phyloP scores from a whole-genome alignment of 2,888 invertebrate genomes.

The Esperia sulphurella region DNA sequence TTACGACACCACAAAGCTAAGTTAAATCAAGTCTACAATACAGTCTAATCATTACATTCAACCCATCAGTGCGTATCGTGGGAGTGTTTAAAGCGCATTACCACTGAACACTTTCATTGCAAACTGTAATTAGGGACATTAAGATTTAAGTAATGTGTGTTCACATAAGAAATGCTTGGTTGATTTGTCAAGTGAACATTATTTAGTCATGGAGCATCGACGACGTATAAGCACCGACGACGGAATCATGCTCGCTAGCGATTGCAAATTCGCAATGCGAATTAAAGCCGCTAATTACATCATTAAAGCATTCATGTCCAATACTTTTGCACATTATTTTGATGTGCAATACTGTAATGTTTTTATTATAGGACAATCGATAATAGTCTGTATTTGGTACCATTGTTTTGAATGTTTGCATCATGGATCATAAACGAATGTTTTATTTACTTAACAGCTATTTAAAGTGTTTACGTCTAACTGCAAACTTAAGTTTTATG shows the following conservation, averaged over 20 bases:
- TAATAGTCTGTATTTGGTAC: too few relatives aligned
- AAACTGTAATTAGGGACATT: constrained; percentile 20
- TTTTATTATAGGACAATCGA: too few relatives aligned
- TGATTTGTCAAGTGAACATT: constrained; percentile 35
- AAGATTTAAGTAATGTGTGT: constrained; percentile 17
- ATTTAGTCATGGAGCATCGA: constrained; percentile 26
- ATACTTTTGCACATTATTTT: too few relatives aligned
- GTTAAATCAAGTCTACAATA: too few relatives aligned
- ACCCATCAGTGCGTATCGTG: too few relatives aligned
- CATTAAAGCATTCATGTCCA: constrained; percentile 24
- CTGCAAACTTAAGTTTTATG: too few relatives aligned
- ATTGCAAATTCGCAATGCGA: constrained; percentile 36
- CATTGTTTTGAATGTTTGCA: too few relatives aligned
- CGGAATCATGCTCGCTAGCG: constrained; percentile 39
- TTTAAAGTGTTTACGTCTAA: too few relatives aligned
- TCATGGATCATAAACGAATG: too few relatives aligned
- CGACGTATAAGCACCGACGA: constrained; percentile 25
- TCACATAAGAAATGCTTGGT: not conserved
- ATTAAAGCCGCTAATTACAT: constrained; percentile 25
- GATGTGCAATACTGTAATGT: too few relatives aligned
- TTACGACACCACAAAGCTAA: not conserved
- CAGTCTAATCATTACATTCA: too few relatives aligned
- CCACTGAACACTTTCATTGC: constrained; percentile 17
- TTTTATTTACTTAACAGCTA: too few relatives aligned
- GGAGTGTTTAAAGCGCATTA: not conserved